Evolutionary conservation across 2,888 invertebrate genomes (phyloP).

Genomic region (Aphidius colemani): DNA sequence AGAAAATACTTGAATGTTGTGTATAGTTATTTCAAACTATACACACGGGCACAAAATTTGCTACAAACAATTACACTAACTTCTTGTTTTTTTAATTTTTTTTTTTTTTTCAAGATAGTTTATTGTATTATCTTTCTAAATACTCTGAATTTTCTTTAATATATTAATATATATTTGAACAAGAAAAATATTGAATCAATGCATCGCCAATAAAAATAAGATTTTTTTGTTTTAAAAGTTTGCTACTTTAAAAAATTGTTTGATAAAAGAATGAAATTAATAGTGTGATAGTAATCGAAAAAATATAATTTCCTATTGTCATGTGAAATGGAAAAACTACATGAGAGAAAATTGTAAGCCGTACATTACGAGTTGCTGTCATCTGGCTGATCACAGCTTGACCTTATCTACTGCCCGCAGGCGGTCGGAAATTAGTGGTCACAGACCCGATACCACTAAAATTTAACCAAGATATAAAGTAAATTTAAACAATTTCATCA

Average conservation of each 20-base stretch:
- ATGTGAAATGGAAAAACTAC: conserved; percentile 2
- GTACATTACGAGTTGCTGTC: background rate
- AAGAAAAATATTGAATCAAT: too few relatives aligned
- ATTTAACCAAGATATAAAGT: conserved; percentile 5
- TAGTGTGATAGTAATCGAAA: background rate
- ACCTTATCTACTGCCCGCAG: conserved; percentile 36
- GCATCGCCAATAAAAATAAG: too few relatives aligned
- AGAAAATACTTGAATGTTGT: conserved; percentile 13
- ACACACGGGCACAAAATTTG: conserved; percentile 31
- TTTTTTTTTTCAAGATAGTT: conserved; percentile 27
- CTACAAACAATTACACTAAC: conserved; percentile 26
- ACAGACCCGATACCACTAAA: conserved; percentile 12
- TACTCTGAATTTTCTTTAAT: too few relatives aligned
- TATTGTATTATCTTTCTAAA: background rate
- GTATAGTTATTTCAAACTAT: conserved; percentile 19
- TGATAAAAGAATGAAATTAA: background rate
- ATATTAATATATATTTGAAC: too few relatives aligned
- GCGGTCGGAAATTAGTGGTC: conserved; percentile 22
- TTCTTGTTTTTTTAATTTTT: conserved; percentile 8
- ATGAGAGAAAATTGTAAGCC: conserved; percentile 4
- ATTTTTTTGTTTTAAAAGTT: too few relatives aligned
- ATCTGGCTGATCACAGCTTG: conserved; percentile 30
- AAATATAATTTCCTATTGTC: background rate
- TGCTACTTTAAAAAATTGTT: background rate
- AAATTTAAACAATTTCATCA: background rate